Conservation (phyloP, 2,113 vertebrate genomes). For the Hemichromis elongatus region DNA sequence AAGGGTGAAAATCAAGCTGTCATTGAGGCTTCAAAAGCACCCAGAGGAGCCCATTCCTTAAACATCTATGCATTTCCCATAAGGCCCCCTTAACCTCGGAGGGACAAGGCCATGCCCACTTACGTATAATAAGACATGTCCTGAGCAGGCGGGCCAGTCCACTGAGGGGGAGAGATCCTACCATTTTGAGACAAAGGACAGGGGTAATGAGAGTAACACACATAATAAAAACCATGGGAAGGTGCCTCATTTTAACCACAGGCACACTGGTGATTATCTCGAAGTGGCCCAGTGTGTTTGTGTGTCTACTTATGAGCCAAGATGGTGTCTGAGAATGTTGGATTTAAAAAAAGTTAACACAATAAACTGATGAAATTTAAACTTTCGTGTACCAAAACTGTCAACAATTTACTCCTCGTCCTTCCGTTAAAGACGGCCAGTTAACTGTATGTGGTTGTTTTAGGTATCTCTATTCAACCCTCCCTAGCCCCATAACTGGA, state of each 20-base stretch:
- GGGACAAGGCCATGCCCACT: conserved; percentile 53
- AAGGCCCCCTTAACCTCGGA: background rate
- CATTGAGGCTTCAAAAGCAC: background rate
- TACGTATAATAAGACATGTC: conserved; percentile 75
- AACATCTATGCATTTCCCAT: conserved; percentile 10
- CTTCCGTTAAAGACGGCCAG: background rate
- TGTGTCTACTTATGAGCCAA: background rate
- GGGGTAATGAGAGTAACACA: conserved; percentile 44
- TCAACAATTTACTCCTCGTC: background rate
- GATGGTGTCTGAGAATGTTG: background rate
- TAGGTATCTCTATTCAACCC: background rate
- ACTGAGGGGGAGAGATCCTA: conserved; percentile 73
- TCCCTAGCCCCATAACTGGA: background rate
- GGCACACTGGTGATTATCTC: background rate
- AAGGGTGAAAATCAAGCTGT: background rate
- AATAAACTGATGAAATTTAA: background rate
- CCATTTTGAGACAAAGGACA: conserved; percentile 54
- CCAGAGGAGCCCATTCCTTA: background rate
- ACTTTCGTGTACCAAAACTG: background rate
- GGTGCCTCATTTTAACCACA: background rate
- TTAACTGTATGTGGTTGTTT: background rate
- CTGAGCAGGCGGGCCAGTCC: conserved; percentile 58
- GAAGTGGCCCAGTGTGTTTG: background rate
- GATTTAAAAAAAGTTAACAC: background rate
- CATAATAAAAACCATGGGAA: conserved; percentile 12